Base-by-base conservation (phyloP, 2,797 vertebrate species). In the Poecilia picta region DNA sequence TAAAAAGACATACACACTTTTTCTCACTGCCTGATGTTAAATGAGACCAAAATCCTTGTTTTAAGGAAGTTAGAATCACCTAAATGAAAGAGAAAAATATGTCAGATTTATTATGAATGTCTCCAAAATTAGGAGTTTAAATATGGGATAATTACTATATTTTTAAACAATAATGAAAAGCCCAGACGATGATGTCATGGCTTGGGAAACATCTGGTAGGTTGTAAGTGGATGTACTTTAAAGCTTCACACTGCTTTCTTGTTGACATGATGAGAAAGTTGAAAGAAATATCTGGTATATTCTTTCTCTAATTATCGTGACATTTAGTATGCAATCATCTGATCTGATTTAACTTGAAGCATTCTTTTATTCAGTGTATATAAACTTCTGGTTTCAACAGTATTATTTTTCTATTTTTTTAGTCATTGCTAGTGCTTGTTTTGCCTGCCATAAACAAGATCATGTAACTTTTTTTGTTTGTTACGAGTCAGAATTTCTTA, bases 361-460 rank as follows among this genome's bases (percentile, higher is more conserved):
- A 3, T 51, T 51, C 49, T 25, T n/a, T 11, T 12, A n/a, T n/a
- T 55, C 53, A 11, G 20, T 51, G 49, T 25, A 10, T 53, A 53
- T n/a, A 55, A 8, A 55, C 53, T n/a, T 55, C 53, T 55, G 53
- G 53, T n/a, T 55, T 55, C 25, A 55, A 59, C n/a, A 13, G 4
- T 36, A 18, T 18, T 36, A 18, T 13, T 55, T 43, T 23, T 33
- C 46, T 62, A 59, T 39, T 64, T 75, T 39, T 64, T 75, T 57
- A 39, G 31, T 80, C 75, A 53, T 76, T 76, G 77, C 76, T 87
- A 85, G 78, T 90, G 73, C 68, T 76, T 57, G 70, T 87, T 77
- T 76, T 75, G 28, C 75, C 81, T 68, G 75, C 59, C 55, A 75
- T 47, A 80, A 2, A 77, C 77, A 4, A 51, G 18, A 72, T 73